These are phyloP conservation scores for Copidosoma aretas DNA, from an alignment of 2,888 invertebrate genomes.

Conservation along the genomic window DNA sequence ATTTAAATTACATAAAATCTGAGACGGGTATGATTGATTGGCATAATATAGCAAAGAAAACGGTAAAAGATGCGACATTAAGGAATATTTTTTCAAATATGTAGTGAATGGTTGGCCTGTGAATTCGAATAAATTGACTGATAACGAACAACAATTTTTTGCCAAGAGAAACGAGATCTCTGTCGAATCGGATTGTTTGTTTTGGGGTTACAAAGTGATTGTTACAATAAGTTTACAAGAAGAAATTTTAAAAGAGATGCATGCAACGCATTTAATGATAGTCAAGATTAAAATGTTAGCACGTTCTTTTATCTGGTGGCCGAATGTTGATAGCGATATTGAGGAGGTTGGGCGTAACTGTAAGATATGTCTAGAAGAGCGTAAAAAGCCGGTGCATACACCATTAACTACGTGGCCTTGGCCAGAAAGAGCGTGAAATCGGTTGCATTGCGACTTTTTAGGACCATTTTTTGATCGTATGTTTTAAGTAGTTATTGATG, in stretches of 20 bases:
- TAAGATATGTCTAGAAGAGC: conserved; percentile 16
- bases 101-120: no score
- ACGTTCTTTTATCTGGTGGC: conserved; percentile 34
- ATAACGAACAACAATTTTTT: no score
- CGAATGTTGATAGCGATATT: no score
- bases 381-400: conserved; percentile 19
- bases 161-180: no score
- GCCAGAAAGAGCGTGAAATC: conserved; percentile 28
- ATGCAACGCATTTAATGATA: conserved; percentile 27
- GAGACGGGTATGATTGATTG: conserved; percentile 8
- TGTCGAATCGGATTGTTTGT: no score
- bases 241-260: background rate
- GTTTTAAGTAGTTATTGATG: conserved; percentile 23
- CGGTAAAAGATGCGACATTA: conserved; percentile 13
- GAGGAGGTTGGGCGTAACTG: conserved; percentile 17
- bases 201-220: conserved; percentile 31
- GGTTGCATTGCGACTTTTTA: conserved; percentile 36
- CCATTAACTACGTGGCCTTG: conserved; percentile 34
- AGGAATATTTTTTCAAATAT: conserved; percentile 8
- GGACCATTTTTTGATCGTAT: conserved; percentile 26
- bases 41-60: conserved; percentile 23
- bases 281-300: conserved; percentile 34
- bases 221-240: conserved; percentile 19
- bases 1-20: conserved; percentile 34
- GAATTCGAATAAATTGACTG: no score